Evolutionary conservation across 1,140 invertebrate species (phyloP).

Genomic region (Coptotermes formosanus): DNA sequence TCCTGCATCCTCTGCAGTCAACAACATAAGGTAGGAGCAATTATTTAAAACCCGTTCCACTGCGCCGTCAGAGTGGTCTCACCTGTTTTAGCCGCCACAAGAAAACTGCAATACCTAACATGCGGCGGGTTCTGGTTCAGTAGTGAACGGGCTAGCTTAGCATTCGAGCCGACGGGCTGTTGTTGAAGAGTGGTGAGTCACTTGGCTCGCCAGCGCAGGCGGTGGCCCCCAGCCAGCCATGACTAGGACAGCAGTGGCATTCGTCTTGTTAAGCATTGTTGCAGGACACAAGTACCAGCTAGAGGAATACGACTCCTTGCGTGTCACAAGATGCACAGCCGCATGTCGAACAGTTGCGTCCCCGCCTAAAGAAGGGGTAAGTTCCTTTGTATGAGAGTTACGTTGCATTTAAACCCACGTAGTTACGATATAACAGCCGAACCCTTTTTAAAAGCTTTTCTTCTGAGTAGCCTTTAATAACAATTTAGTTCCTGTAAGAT

Average conservation of each 20-base stretch:
- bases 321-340: slow-evolving; percentile 40
- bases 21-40: neutral
- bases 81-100: slow-evolving; percentile 3
- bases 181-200: neutral
- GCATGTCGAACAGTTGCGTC: slow-evolving; percentile 35
- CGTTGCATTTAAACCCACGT: too few relatives aligned
- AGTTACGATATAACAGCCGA: too few relatives aligned
- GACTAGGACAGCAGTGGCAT: neutral
- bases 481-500: too few relatives aligned
- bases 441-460: too few relatives aligned
- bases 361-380: neutral
- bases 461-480: too few relatives aligned
- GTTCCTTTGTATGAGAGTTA: neutral
- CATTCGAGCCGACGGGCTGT: neutral
- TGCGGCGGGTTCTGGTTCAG: neutral
- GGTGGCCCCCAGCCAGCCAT: neutral
- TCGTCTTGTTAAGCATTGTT: neutral
- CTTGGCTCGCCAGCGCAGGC: neutral
- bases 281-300: neutral
- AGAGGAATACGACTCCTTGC: slow-evolving; percentile 13
- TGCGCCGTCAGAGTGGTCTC: neutral
- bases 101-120: neutral
- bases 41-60: neutral
- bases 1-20: neutral
- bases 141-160: neutral